Conservation (phyloP, 2,797 vertebrate genomes). For the Notolepis coatsorum region DNA sequence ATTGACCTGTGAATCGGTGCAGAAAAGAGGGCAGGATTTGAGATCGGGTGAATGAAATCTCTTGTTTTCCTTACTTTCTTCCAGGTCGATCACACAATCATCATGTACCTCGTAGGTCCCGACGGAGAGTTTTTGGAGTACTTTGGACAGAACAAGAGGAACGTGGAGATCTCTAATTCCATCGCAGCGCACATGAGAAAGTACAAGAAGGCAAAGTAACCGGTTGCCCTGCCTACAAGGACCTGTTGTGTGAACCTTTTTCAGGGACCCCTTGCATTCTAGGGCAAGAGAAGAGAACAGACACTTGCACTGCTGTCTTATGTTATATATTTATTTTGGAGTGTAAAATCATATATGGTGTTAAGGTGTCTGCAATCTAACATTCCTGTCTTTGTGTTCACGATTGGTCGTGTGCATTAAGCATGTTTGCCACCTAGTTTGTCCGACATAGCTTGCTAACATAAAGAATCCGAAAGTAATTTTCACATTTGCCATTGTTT, state of each 20-base stretch:
- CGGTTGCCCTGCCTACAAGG: not conserved
- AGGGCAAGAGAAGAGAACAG: not conserved
- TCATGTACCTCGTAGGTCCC: conserved; percentile 96
- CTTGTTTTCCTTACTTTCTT: conserved; percentile 1
- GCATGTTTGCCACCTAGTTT: too few relatives aligned
- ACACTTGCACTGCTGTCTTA: not conserved
- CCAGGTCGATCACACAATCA: conserved; percentile 99
- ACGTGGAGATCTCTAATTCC: conserved; percentile 82
- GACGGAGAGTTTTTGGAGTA: conserved; percentile 93
- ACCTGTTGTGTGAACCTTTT: not conserved
- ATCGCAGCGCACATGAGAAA: conserved; percentile 91
- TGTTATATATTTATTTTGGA: conserved; percentile 36
- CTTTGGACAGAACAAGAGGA: conserved; percentile 94
- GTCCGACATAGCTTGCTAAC: too few relatives aligned
- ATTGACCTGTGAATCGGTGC: too few relatives aligned
- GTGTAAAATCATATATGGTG: not conserved
- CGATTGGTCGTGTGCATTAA: not conserved
- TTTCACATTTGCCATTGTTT: too few relatives aligned
- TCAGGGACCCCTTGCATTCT: not conserved
- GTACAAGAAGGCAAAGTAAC: conserved; percentile 65
- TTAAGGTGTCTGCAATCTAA: conserved; percentile 5
- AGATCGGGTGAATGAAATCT: too few relatives aligned
- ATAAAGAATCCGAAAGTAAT: too few relatives aligned
- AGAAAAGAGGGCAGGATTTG: too few relatives aligned
- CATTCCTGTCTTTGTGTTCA: conserved; percentile 2